Conservation (phyloP, 2,797 vertebrate species). For the Neostethus bicornis region DNA sequence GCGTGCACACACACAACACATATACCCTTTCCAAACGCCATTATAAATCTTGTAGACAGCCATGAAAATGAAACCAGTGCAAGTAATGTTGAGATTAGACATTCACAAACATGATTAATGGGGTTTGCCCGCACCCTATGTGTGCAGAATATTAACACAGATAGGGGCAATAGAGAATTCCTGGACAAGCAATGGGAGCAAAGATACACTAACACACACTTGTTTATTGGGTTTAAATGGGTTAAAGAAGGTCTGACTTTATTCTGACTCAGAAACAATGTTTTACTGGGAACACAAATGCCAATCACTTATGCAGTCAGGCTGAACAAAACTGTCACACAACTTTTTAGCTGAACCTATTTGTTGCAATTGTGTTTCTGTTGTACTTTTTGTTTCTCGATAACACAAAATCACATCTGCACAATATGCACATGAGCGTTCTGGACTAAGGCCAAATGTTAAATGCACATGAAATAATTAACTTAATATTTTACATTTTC, state of each 20-base stretch:
- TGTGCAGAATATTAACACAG: constrained; percentile 80
- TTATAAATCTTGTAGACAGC: constrained; percentile 85
- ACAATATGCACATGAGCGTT: not conserved
- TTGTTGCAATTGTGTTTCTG: constrained; percentile 7
- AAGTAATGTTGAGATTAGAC: constrained; percentile 85
- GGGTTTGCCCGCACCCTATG: constrained; percentile 68
- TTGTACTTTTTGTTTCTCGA: not conserved
- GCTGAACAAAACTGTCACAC: constrained; percentile 17
- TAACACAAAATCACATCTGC: not conserved
- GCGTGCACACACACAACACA: constrained; percentile 33
- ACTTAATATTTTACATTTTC: constrained; percentile 20
- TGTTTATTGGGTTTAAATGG: constrained; percentile 31
- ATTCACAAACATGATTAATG: constrained; percentile 86
- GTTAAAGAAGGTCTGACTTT: constrained; percentile 29
- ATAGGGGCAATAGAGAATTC: constrained; percentile 61
- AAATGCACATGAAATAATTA: constrained; percentile 22
- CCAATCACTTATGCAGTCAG: constrained; percentile 22
- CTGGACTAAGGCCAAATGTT: constrained; percentile 8
- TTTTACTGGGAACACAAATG: constrained; percentile 30
- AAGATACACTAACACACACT: constrained; percentile 33
- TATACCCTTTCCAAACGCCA: constrained; percentile 66
- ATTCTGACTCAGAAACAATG: constrained; percentile 31
- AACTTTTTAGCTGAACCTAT: constrained; percentile 9
- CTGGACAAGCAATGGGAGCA: constrained; percentile 43
- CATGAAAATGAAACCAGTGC: constrained; percentile 81